phyloP scores from a whole-genome alignment of 2,888 invertebrate species.

The Cancer borealis region DNA sequence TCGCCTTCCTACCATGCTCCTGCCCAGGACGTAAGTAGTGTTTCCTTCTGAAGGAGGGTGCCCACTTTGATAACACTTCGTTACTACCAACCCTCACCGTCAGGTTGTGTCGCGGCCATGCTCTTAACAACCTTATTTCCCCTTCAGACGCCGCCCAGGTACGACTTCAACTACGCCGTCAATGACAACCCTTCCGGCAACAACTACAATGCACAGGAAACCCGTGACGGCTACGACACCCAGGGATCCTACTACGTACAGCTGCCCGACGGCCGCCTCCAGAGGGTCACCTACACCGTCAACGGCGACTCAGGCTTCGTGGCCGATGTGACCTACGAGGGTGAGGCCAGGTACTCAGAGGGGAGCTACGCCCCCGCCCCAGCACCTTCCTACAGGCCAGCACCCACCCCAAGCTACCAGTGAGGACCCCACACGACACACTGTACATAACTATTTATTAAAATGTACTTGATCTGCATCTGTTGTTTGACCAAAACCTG shows the following conservation, averaged over 20 bases:
- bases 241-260: constrained; percentile 60
- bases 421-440: not conserved
- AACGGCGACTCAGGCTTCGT: constrained; percentile 27
- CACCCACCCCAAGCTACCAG: not conserved
- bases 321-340: not conserved
- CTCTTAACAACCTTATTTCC: not conserved
- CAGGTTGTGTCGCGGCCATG: not conserved
- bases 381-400: not conserved
- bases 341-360: not conserved
- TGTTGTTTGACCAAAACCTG: not conserved
- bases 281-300: constrained; percentile 67
- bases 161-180: constrained; percentile 2
- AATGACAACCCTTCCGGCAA: not conserved
- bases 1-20: not conserved
- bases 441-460: not conserved
- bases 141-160: not conserved
- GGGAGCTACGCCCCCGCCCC: not conserved
- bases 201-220: not conserved
- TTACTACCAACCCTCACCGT: not conserved
- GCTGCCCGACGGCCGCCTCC: constrained; percentile 71
- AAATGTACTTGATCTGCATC: not conserved
- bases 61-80: not conserved
- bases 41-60: not conserved
- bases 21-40: not conserved
- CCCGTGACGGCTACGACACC: constrained; percentile 42